phyloP scores from a whole-genome alignment of 2,113 vertebrate species.

The Amblyopsis rosae region DNA sequence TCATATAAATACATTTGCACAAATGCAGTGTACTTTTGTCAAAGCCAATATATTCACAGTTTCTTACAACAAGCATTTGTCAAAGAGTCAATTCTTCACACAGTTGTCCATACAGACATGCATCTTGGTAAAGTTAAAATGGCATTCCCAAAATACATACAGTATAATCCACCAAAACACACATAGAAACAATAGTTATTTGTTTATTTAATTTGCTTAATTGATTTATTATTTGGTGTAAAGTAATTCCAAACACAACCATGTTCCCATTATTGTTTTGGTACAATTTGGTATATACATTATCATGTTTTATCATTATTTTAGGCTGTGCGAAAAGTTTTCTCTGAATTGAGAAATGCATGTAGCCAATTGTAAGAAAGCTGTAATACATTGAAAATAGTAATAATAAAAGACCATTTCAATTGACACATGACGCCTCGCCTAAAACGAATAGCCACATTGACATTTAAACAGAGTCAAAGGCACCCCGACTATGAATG shows the following conservation, averaged over 20 bases:
- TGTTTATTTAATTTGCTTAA: no score
- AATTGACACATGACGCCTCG: background rate
- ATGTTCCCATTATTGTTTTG: background rate
- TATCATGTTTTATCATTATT: no score
- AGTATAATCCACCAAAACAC: conserved; percentile 42
- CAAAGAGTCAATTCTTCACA: no score
- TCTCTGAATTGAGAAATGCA: background rate
- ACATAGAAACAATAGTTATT: conserved; percentile 36
- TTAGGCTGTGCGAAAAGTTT: background rate
- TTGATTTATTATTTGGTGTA: no score
- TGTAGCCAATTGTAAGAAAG: background rate
- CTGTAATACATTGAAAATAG: background rate
- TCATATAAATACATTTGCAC: background rate
- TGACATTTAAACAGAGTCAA: no score
- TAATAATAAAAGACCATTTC: background rate
- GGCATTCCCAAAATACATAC: conserved; percentile 12
- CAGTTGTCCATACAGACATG: no score
- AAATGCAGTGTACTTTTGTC: background rate
- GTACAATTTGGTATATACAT: no score
- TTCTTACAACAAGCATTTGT: no score
- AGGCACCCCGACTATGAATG: no score
- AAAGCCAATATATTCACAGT: no score
- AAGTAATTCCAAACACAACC: conserved; percentile 29
- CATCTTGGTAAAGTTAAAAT: background rate
- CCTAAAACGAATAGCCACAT: background rate